Percentiles rank a stretch among this genome's conserved stretches.
Evolutionary conservation across 2,888 invertebrate species (phyloP).

Genomic region (Thera britannica): DNA sequence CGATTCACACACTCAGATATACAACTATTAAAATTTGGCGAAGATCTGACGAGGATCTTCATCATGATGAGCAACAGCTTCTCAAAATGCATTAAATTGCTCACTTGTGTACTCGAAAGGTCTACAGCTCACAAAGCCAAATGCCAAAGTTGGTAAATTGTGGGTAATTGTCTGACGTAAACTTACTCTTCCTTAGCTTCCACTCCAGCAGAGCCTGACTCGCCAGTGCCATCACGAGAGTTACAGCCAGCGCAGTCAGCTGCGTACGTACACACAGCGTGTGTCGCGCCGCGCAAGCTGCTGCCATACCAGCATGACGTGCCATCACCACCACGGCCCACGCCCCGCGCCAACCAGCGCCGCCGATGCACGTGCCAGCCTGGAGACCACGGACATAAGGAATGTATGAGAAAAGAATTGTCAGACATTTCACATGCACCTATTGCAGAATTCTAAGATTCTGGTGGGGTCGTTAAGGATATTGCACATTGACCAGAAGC

Average conservation of each 20-base stretch:
- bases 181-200: slow-evolving; percentile 57
- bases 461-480: too few species aligned
- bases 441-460: too few species aligned
- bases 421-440: too few species aligned
- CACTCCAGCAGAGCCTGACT: slow-evolving; percentile 69
- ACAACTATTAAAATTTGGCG: too few species aligned
- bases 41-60: too few species aligned
- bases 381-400: slow-evolving; percentile 36
- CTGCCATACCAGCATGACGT: slow-evolving; percentile 83
- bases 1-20: too few species aligned
- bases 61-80: too few species aligned
- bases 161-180: neutral
- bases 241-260: slow-evolving; percentile 68
- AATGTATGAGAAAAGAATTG: too few species aligned
- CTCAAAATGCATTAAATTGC: too few species aligned
- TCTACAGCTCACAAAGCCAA: too few species aligned
- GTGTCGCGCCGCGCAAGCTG: slow-evolving; percentile 87
- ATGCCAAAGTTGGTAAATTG: neutral
- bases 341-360: slow-evolving; percentile 84
- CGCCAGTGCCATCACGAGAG: slow-evolving; percentile 71
- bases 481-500: too few species aligned
- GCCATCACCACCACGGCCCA: slow-evolving; percentile 80
- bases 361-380: slow-evolving; percentile 72
- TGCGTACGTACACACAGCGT: slow-evolving; percentile 84
- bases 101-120: too few species aligned